phyloP scores from a whole-genome alignment of 2,888 invertebrate genomes.

The Agriopis aurantiaria region DNA sequence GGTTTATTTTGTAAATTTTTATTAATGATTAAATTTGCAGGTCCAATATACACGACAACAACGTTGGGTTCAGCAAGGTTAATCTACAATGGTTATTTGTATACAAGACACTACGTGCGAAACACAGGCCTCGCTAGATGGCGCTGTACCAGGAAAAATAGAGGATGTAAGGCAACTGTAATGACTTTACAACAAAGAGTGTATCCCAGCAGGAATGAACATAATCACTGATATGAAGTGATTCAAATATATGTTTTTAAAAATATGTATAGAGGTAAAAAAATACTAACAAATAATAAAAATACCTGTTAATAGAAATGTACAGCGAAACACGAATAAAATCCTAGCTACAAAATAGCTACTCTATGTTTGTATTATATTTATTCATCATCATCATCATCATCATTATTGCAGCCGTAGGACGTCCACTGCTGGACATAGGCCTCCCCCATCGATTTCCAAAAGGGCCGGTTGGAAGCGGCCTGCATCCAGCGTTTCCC shows the following conservation, averaged over 20 bases:
- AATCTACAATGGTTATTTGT: slow-evolving; percentile 1
- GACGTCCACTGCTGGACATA: too few species aligned
- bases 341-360: too few species aligned
- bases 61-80: neutral
- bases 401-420: too few species aligned
- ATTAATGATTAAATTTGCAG: neutral
- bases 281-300: too few species aligned
- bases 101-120: neutral
- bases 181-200: neutral
- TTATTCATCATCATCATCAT: too few species aligned
- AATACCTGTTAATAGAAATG: too few species aligned
- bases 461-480: too few species aligned
- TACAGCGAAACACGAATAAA: too few species aligned
- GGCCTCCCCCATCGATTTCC: too few species aligned
- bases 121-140: slow-evolving; percentile 1
- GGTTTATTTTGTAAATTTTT: too few species aligned
- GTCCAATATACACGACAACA: neutral
- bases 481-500: too few species aligned
- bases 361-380: too few species aligned
- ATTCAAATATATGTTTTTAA: neutral
- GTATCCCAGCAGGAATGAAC: neutral
- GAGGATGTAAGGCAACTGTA: neutral
- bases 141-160: neutral
- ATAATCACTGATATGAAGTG: neutral
- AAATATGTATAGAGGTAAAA: neutral